Percentiles rank a stretch among this genome's conserved stretches.
Conservation (phyloP, 1,140 invertebrate genomes). For the Drosophila setifemur region DNA sequence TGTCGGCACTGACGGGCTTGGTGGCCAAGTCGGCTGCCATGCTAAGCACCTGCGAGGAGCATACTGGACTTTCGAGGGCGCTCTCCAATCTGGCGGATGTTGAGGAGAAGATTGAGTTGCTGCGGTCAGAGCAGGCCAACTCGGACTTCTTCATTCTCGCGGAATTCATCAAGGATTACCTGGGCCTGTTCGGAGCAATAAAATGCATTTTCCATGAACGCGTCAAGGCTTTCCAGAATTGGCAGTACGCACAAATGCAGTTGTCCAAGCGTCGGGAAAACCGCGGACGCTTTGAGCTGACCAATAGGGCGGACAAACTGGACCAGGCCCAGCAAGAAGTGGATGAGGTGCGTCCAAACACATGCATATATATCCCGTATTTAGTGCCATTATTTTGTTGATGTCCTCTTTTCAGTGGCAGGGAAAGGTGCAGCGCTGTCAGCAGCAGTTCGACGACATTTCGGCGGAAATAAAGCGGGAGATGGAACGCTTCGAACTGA, state of each 20-base stretch:
- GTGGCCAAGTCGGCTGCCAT: constrained; percentile 94
- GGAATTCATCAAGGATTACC: constrained; percentile 97
- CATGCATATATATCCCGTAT: background rate
- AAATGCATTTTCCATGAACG: constrained; percentile 99
- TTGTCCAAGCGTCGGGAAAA: constrained; percentile 96
- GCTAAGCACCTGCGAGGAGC: constrained; percentile 97
- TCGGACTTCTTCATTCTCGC: constrained; percentile 96
- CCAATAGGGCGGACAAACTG: constrained; percentile 94
- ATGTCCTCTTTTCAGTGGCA: constrained; percentile 90
- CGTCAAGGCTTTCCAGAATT: constrained; percentile 98
- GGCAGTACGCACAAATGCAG: constrained; percentile 98
- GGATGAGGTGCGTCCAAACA: constrained; percentile 87
- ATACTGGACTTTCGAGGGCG: constrained; percentile 95
- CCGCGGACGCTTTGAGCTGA: constrained; percentile 95
- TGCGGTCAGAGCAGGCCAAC: constrained; percentile 96
- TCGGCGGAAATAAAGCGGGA: constrained; percentile 98
- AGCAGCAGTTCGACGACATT: constrained; percentile 98
- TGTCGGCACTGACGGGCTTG: constrained; percentile 90
- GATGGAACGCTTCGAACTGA: constrained; percentile 95
- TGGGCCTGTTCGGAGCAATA: constrained; percentile 95
- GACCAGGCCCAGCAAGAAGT: constrained; percentile 95
- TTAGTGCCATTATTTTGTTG: background rate
- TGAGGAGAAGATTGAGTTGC: constrained; percentile 90
- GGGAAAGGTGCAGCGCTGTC: constrained; percentile 96
- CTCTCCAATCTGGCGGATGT: constrained; percentile 96